Base-by-base conservation (phyloP, 2,888 invertebrate species). In the Lithophane semibrunnea region DNA sequence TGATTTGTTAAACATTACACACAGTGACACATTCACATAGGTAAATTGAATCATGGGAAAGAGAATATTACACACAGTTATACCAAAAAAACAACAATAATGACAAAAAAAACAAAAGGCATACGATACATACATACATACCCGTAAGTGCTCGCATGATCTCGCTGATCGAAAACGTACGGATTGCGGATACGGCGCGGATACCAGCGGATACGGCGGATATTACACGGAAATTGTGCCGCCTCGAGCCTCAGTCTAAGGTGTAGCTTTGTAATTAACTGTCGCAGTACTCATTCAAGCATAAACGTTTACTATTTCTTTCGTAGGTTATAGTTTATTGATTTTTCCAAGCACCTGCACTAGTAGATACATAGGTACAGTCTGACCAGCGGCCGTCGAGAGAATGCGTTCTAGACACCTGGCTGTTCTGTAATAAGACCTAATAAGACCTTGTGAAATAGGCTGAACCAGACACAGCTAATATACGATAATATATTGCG, bases 201-300 rank as follows among this genome's bases (percentile, higher is more conserved):
- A 87, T 88, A 80, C 88, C 77, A 61, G 47, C 77, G 88, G 80
- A 88, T 82, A 68, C 75, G 73, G 76, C 89, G 90, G 89, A 90
- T 90, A 90, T 90, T 89, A 85, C 82, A 79, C 80, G 89, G 90
- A 90, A 90, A 90, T 90, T 86, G 85, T 86, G 77, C 86, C 79
- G 63, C 79, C 84, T 83, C 72, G 71, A 86, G 80, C 60, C 29
- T 58, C 80, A 83, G 84, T 67, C 84, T 86, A 73, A 86, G 83
- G 83, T 79, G 69, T 75, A 77, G 66, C 49, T 68, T 63, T 69
- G 65, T 86, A 84, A 86, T 86, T 84, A 86, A 86, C 84, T 86
- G 69, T 66, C 74, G 63, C 68, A 66, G 29, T 44, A 86, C 61
- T 79, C 58, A 60, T 82, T 82, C 64, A 61, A 52, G 37, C 21